phyloP scores from a whole-genome alignment of 2,797 vertebrate species.

The Chromis chromis region DNA sequence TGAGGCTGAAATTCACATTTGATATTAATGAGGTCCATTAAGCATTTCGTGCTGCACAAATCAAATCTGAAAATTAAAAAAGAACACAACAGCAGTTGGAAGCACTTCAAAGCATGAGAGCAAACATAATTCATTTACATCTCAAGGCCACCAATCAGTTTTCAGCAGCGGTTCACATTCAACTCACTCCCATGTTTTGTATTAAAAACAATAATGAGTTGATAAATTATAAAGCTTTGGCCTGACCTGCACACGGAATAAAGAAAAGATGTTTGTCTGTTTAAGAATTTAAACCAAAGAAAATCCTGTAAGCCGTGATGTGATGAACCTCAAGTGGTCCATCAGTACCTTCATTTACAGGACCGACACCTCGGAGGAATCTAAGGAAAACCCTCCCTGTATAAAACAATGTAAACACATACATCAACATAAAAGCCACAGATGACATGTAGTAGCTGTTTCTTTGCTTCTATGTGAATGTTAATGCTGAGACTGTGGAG shows the following conservation, averaged over 20 bases:
- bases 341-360: neutral
- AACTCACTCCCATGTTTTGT: conserved; percentile 51
- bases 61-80: conserved; percentile 19
- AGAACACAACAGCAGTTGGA: neutral
- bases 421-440: neutral
- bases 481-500: neutral
- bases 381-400: conserved; percentile 2
- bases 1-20: conserved; percentile 50
- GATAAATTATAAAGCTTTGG: conserved; percentile 33
- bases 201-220: conserved; percentile 48
- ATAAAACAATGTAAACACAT: conserved; percentile 45
- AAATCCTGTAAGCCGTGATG: neutral
- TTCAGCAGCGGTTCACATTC: conserved; percentile 61
- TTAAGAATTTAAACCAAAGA: conserved; percentile 27
- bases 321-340: neutral
- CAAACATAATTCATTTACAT: conserved; percentile 33
- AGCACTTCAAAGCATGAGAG: conserved; percentile 15
- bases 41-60: conserved; percentile 26
- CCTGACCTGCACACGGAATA: conserved; percentile 15
- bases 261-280: conserved; percentile 11
- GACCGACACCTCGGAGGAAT: neutral
- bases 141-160: conserved; percentile 46
- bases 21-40: conserved; percentile 25
- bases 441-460: neutral
- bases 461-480: neutral